Conservation (phyloP, 2,888 invertebrate genomes). For the Onthophagus sagittarius region DNA sequence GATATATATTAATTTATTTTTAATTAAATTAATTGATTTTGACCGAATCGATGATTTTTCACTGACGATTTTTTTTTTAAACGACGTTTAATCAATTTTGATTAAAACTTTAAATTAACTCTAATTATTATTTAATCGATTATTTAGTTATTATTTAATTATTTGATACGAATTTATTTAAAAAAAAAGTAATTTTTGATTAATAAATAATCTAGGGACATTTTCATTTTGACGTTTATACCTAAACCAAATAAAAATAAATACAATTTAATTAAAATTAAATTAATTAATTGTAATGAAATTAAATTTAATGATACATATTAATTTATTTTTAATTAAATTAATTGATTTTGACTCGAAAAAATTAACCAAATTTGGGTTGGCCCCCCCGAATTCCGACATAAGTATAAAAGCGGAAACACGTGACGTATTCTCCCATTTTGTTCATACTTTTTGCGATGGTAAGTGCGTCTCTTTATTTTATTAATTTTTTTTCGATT, state of each 20-base stretch:
- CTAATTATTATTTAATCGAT: too few relatives aligned
- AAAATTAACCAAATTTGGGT: not conserved
- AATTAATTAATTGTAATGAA: not conserved
- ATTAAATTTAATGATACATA: not conserved
- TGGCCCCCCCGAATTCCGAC: slow-evolving; percentile 10
- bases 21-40: not conserved
- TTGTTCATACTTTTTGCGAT: slow-evolving; percentile 13
- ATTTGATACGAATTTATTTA: too few relatives aligned
- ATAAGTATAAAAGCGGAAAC: not conserved
- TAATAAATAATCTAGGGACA: too few relatives aligned
- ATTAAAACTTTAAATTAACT: too few relatives aligned
- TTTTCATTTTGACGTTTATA: too few relatives aligned
- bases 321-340: not conserved
- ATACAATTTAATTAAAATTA: too few relatives aligned
- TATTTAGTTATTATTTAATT: too few relatives aligned
- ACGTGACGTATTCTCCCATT: slow-evolving; percentile 17
- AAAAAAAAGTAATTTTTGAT: too few relatives aligned
- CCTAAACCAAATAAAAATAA: too few relatives aligned
- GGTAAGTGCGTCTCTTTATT: slow-evolving; percentile 19
- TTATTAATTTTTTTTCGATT: not conserved
- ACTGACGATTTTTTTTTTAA: not conserved
- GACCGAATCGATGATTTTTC: too few relatives aligned
- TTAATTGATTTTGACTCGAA: not conserved
- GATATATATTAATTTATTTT: not conserved
- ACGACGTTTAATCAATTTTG: too few relatives aligned